Base-by-base conservation (phyloP, 2,888 invertebrate genomes). In the Spisula subtruncata region DNA sequence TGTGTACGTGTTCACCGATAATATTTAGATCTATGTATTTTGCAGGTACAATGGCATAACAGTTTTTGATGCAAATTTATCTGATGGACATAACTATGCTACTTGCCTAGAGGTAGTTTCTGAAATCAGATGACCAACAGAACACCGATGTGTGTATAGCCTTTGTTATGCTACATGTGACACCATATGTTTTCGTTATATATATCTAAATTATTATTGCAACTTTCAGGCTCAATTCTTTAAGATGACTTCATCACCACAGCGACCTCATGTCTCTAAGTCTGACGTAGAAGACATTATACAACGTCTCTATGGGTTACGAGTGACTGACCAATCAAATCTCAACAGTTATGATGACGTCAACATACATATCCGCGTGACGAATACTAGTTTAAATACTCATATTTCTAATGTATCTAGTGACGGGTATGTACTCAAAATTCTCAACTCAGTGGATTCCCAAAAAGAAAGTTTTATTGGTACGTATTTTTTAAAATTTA, bases 391-490 rank as follows among this genome's bases (percentile, higher is more conserved):
- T 56, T 20, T 8, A 14, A 85, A 80, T 80, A 92, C 94, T 12
- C 71, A 95, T 88, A 87, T 95, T 5, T 81, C 85, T 16, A 80
- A 92, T 18, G 46, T 95, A 0, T 95, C 94, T 46, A 84, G 93
- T 0, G 89, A 94, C 87, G 96, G 97, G 6, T 97, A 96, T 95
- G 98, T 98, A 32, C 97, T 99, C 89, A 99, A 99, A 97, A 97
- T 99, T 83, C 97, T 98, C 94, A 99, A 99, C 97, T 97, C 98
- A 0, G 97, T 98, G 96, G 98, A 99, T 96, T 98, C 99, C 0
- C 97, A 97, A 94, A 98, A 98, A n/a, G 90, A 88, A 60, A 88
- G 93, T 8, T 94, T 95, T 85, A 85, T 95, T 60, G 95, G 96
- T 96, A 93, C 25, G 60, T 66, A 66, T 66, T 66, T 66, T 25